A percentile compares a stretch with the other conserved stretches of the same genome.
These are phyloP conservation scores for Smithornis capensis DNA, from an alignment of 2,113 vertebrate genomes.

Conservation along the genomic window DNA sequence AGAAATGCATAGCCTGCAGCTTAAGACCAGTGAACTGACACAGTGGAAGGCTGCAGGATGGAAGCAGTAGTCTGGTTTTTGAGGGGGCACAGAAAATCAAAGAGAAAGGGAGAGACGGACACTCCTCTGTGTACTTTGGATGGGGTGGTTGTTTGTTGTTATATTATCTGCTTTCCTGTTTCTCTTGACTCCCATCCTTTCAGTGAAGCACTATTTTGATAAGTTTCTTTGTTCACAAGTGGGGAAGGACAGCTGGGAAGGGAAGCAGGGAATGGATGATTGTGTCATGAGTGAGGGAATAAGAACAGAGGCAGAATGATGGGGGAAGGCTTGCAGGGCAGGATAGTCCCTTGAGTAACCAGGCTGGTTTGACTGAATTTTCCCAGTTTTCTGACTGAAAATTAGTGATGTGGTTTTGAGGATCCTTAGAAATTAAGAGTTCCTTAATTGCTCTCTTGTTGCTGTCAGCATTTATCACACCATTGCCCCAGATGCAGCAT, in stretches of 20 bases:
- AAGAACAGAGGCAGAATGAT: not conserved
- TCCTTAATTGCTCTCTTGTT: not conserved
- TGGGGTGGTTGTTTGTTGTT: not conserved
- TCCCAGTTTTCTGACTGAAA: not conserved
- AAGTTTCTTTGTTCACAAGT: not conserved
- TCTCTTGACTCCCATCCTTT: not conserved
- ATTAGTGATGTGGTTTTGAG: not conserved
- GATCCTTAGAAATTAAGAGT: not conserved
- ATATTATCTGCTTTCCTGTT: slow-evolving; percentile 16
- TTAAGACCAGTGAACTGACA: not conserved
- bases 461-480: not conserved
- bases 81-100: not conserved
- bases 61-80: not conserved
- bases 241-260: not conserved
- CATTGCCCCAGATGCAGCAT: not conserved
- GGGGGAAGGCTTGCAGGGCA: not conserved
- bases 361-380: not conserved
- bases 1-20: not conserved
- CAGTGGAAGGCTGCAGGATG: not conserved
- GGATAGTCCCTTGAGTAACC: not conserved
- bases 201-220: not conserved
- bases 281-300: not conserved
- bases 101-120: not conserved
- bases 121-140: not conserved
- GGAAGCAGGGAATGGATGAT: not conserved